Percentiles rank a stretch among this genome's conserved stretches.
These are phyloP conservation scores for Agriopis aurantiaria DNA, from an alignment of 2,888 invertebrate species.

Conservation along the genomic window DNA sequence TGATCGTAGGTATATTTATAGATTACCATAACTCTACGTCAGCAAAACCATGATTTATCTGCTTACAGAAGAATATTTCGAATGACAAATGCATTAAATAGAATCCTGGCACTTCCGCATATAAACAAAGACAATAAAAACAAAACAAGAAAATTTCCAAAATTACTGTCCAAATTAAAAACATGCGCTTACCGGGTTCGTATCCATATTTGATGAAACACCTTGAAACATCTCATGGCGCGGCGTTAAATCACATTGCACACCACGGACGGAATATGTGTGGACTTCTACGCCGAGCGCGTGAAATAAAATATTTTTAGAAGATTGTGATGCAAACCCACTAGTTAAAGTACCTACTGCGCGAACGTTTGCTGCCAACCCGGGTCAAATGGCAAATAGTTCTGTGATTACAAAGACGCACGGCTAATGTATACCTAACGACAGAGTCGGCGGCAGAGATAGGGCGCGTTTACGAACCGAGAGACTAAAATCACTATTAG, in stretches of 20 bases:
- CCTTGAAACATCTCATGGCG: constrained; percentile 18
- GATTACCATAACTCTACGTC: too few relatives aligned
- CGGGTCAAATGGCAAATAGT: constrained; percentile 53
- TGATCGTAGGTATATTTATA: too few relatives aligned
- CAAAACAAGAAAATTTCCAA: background rate
- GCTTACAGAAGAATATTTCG: background rate
- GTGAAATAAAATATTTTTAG: constrained; percentile 41
- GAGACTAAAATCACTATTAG: background rate
- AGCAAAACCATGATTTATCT: too few relatives aligned
- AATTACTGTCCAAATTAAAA: background rate
- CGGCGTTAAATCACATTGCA: constrained; percentile 12
- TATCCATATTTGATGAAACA: constrained; percentile 21
- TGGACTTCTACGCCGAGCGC: constrained; percentile 1
- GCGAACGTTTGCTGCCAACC: constrained; percentile 41
- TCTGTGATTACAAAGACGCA: constrained; percentile 45
- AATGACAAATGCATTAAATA: background rate
- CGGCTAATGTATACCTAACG: constrained; percentile 41
- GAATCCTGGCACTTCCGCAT: background rate
- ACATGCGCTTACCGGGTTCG: constrained; percentile 19
- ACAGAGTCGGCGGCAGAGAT: constrained; percentile 37
- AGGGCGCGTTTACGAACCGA: constrained; percentile 3
- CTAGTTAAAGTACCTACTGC: constrained; percentile 30
- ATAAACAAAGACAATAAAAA: background rate
- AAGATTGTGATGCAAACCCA: constrained; percentile 42
- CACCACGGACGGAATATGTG: constrained; percentile 1